phyloP scores from a whole-genome alignment of 1,140 invertebrate species.

The Uloborus diversus region DNA sequence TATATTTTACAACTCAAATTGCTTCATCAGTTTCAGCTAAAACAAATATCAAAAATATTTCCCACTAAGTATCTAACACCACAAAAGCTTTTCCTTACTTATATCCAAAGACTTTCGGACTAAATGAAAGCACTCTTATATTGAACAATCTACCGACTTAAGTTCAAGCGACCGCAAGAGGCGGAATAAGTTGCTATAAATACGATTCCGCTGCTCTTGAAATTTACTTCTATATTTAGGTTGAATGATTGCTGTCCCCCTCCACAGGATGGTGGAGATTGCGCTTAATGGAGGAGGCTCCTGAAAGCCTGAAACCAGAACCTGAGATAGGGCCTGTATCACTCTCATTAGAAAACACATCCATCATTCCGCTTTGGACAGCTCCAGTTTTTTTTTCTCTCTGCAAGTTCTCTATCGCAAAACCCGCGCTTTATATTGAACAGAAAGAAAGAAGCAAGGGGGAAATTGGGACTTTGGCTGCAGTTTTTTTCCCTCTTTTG shows the following conservation, averaged over 20 bases:
- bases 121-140: too few species aligned
- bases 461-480: constrained; percentile 20
- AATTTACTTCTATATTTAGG: constrained; percentile 40
- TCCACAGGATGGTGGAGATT: constrained; percentile 4
- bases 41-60: too few species aligned
- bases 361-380: constrained; percentile 53
- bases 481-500: not conserved
- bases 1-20: too few species aligned
- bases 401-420: not conserved
- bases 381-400: not conserved
- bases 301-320: constrained; percentile 42
- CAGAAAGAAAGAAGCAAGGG: not conserved
- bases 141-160: too few species aligned
- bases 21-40: too few species aligned
- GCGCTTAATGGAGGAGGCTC: constrained; percentile 32
- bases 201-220: constrained; percentile 4
- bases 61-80: too few species aligned
- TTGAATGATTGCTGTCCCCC: constrained; percentile 3
- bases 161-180: too few species aligned
- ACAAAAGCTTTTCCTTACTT: too few species aligned
- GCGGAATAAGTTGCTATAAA: constrained; percentile 27
- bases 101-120: too few species aligned
- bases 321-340: constrained; percentile 30
- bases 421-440: constrained; percentile 23
- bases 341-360: constrained; percentile 57